Conservation (phyloP, 2,113 vertebrate species). For the Psophia crepitans region DNA sequence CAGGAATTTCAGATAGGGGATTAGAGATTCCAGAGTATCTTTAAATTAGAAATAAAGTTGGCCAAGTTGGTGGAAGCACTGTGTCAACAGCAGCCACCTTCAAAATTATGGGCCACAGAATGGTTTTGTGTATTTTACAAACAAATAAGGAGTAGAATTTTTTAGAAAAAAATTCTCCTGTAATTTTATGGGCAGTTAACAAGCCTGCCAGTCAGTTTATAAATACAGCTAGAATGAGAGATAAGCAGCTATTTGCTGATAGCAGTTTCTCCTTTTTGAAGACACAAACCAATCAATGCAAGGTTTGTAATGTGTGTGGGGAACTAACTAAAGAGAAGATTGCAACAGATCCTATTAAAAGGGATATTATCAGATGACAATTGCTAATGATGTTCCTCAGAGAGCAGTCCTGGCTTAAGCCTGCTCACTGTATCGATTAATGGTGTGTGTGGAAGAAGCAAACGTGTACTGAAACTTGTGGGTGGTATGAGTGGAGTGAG, state of each 20-base stretch:
- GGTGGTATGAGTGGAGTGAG: neutral
- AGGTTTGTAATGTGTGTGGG: neutral
- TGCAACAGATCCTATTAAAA: neutral
- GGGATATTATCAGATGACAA: neutral
- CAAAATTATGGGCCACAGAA: neutral
- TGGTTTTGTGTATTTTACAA: neutral
- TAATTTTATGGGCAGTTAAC: neutral
- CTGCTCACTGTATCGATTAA: neutral
- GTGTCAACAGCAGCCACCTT: neutral
- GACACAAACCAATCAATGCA: neutral
- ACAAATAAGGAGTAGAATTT: neutral
- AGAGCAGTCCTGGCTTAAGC: neutral
- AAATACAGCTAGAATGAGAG: neutral
- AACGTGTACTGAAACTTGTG: fast-evolving
- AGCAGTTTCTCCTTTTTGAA: neutral
- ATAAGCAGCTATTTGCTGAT: neutral
- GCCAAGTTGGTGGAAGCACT: neutral
- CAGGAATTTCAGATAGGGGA: neutral
- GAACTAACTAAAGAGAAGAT: neutral
- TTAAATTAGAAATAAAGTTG: constrained; percentile 5
- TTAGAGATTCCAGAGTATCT: neutral
- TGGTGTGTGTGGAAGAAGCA: neutral
- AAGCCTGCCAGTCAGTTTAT: neutral
- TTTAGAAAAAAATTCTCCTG: neutral
- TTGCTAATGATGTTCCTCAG: neutral